Evolutionary conservation across 2,113 vertebrate genomes (phyloP).

Genomic region (Saiga tatarica): DNA sequence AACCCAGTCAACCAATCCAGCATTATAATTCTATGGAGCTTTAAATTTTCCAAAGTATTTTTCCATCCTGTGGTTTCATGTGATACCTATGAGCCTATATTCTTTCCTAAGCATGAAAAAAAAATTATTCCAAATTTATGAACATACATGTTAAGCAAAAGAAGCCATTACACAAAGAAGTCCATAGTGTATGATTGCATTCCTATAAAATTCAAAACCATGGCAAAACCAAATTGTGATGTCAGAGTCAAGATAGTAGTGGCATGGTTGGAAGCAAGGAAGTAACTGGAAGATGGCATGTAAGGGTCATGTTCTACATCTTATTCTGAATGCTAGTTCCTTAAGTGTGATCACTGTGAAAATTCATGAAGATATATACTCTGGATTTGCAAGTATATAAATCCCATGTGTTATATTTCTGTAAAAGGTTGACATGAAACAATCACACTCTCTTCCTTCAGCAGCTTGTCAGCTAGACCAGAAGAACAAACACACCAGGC

Average conservation of each 20-base stretch:
- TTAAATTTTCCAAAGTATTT: slow-evolving; percentile 6
- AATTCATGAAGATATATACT: not conserved
- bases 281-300: not conserved
- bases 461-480: not conserved
- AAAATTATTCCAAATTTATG: not conserved
- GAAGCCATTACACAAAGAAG: not conserved
- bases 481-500: not conserved
- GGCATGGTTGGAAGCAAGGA: not conserved
- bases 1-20: not conserved
- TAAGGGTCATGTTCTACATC: not conserved
- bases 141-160: slow-evolving; percentile 33
- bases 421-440: not conserved
- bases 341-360: not conserved
- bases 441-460: not conserved
- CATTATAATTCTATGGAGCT: not conserved
- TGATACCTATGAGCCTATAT: not conserved
- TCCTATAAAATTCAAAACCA: not conserved
- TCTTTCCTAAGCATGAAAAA: not conserved
- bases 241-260: not conserved
- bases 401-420: not conserved
- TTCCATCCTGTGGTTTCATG: not conserved
- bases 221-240: not conserved
- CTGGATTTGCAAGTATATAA: not conserved
- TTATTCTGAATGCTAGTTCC: not conserved
- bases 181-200: not conserved